Conservation (phyloP, 2,797 vertebrate species). For the Crenuchus spilurus region DNA sequence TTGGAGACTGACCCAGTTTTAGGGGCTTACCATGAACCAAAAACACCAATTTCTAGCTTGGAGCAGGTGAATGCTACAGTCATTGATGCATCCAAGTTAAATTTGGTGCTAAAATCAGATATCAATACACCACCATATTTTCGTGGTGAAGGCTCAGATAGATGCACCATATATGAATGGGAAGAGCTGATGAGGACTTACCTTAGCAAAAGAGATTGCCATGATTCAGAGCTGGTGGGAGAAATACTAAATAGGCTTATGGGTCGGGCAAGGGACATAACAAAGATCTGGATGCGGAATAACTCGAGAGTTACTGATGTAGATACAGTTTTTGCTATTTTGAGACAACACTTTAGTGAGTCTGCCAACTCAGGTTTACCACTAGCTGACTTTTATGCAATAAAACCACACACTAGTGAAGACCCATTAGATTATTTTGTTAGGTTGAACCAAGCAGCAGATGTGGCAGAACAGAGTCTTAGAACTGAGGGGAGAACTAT, state of each 20-base stretch:
- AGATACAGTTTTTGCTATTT: neutral
- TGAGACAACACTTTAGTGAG: neutral
- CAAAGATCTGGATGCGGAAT: neutral
- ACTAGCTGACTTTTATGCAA: constrained; percentile 4
- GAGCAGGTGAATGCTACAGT: neutral
- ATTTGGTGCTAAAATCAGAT: neutral
- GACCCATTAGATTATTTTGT: neutral
- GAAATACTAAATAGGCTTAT: neutral
- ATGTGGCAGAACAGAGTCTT: neutral
- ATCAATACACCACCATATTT: neutral
- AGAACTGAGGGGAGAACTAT: neutral
- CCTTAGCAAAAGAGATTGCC: neutral
- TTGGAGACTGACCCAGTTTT: neutral
- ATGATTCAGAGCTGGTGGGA: neutral
- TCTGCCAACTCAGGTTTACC: neutral
- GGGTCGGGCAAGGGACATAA: neutral
- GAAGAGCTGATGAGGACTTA: neutral
- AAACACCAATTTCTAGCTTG: neutral
- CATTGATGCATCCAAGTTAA: neutral
- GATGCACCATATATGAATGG: neutral
- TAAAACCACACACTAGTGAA: neutral
- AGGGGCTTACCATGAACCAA: neutral
- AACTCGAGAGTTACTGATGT: neutral
- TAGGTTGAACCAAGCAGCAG: neutral
- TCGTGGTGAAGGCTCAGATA: neutral